Percentiles rank a stretch among this genome's conserved stretches.
phyloP scores from a whole-genome alignment of 2,797 vertebrate species.

The Lutra lutra region DNA sequence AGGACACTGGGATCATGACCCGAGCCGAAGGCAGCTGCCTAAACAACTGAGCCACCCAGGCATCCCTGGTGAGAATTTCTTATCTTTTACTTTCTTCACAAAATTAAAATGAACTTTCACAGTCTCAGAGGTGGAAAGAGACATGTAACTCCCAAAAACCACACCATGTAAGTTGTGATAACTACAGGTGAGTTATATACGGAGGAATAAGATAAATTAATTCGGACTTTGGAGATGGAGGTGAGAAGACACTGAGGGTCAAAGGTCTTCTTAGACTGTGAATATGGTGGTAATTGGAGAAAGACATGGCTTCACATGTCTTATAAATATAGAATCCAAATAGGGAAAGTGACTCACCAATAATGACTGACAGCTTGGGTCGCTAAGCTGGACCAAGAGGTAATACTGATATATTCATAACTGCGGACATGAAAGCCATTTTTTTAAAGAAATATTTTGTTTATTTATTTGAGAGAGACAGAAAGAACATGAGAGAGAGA shows the following conservation, averaged over 20 bases:
- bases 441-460: neutral
- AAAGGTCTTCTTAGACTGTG: neutral
- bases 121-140: neutral
- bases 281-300: neutral
- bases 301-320: neutral
- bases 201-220: neutral
- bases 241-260: no score
- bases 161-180: neutral
- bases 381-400: neutral
- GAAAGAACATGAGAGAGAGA: no score
- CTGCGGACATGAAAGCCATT: neutral
- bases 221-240: neutral
- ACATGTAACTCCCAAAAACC: neutral
- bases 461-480: no score
- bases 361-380: no score
- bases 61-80: no score
- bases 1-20: no score
- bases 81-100: neutral
- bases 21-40: no score
- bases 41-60: no score
- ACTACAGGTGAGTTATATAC: neutral
- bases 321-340: neutral
- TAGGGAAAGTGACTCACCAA: neutral
- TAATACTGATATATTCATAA: neutral
- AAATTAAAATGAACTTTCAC: neutral